phyloP scores from a whole-genome alignment of 2,113 vertebrate genomes.

The Tetrao urogallus region DNA sequence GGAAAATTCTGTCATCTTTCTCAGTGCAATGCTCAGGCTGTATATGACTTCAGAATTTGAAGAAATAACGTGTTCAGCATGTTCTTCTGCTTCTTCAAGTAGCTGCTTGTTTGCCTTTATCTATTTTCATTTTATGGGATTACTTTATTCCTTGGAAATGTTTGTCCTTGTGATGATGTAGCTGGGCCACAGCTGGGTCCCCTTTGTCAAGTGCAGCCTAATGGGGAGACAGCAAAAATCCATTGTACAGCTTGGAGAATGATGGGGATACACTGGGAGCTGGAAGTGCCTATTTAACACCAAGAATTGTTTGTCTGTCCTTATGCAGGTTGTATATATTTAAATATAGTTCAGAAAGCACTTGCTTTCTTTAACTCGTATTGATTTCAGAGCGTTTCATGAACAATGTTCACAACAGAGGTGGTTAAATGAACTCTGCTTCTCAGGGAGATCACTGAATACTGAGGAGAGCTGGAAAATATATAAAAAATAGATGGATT shows the following conservation, averaged over 20 bases:
- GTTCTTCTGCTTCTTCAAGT: neutral
- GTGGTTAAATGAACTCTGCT: neutral
- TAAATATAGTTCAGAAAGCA: neutral
- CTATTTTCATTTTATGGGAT: neutral
- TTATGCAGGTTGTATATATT: neutral
- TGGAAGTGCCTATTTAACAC: accelerated
- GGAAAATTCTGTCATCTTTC: neutral
- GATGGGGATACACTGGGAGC: neutral
- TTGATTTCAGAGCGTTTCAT: neutral
- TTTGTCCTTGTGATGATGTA: too few relatives aligned
- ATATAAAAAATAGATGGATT: neutral
- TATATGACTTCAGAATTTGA: neutral
- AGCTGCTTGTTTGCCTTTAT: neutral
- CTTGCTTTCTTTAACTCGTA: neutral
- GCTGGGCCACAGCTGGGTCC: neutral
- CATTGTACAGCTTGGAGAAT: accelerated
- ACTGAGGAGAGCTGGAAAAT: neutral
- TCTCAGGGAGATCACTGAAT: neutral
- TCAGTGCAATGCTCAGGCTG: neutral
- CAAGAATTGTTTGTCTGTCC: neutral
- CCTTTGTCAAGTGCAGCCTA: accelerated
- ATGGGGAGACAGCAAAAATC: accelerated
- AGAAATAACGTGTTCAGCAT: neutral
- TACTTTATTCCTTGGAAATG: neutral
- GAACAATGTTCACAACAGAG: accelerated